Conservation (phyloP, 2,888 invertebrate species). For the Ophraella communa region DNA sequence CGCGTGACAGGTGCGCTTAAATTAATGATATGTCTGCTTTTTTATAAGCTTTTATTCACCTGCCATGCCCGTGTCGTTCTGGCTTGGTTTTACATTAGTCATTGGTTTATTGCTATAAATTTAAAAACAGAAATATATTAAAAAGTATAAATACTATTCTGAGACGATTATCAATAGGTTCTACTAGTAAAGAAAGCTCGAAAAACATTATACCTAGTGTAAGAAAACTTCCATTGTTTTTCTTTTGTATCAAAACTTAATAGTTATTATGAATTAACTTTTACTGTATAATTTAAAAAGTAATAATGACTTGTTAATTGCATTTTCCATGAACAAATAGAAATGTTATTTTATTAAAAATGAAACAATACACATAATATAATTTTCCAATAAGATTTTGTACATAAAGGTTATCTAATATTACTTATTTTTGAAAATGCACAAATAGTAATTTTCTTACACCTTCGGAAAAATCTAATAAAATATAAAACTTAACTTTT, state of each 20-base stretch:
- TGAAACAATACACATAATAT: too few relatives aligned
- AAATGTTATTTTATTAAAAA: too few relatives aligned
- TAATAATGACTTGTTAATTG: too few relatives aligned
- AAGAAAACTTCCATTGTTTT: not conserved
- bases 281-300: too few relatives aligned
- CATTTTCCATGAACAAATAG: too few relatives aligned
- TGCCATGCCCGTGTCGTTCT: slow-evolving; percentile 36
- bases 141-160: slow-evolving; percentile 35
- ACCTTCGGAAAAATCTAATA: slow-evolving; percentile 30
- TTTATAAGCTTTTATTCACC: slow-evolving; percentile 43
- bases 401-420: too few relatives aligned
- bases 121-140: slow-evolving; percentile 43
- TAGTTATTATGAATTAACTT: not conserved
- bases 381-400: too few relatives aligned
- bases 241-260: not conserved
- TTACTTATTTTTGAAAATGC: too few relatives aligned
- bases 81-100: slow-evolving; percentile 20
- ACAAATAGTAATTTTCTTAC: slow-evolving; percentile 5
- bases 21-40: slow-evolving; percentile 52
- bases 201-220: slow-evolving; percentile 28
- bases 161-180: slow-evolving; percentile 42
- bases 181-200: slow-evolving; percentile 51
- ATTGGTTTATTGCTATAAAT: slow-evolving; percentile 59
- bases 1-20: slow-evolving; percentile 46
- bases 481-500: slow-evolving; percentile 67